Conservation (phyloP, 2,113 vertebrate genomes). For the Neotragus pygmaeus region DNA sequence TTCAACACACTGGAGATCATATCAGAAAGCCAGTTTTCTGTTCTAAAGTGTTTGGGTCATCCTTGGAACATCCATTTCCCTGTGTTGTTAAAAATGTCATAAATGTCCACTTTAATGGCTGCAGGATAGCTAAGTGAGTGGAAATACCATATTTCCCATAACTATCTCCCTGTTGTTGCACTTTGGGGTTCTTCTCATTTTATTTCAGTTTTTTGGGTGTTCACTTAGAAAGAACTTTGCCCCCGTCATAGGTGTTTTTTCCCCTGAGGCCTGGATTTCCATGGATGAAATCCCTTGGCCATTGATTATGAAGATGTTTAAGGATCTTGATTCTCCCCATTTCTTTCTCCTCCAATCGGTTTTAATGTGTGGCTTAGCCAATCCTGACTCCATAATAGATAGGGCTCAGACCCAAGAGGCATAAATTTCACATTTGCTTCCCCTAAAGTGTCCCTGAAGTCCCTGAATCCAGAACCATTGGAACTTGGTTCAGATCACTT, state of each 20-base stretch:
- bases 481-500: not conserved
- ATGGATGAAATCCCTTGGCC: not conserved
- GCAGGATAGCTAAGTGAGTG: not conserved
- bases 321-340: not conserved
- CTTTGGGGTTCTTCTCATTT: not conserved
- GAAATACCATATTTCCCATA: not conserved
- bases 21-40: not conserved
- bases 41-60: not conserved
- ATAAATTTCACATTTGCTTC: not conserved
- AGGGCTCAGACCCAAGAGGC: not conserved
- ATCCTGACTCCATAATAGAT: not conserved
- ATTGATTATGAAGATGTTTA: too few relatives aligned
- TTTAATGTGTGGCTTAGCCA: not conserved
- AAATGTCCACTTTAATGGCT: not conserved
- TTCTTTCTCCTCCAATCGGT: not conserved
- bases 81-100: not conserved
- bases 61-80: not conserved
- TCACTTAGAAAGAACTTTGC: not conserved
- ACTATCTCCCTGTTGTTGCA: fast-evolving
- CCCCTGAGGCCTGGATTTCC: not conserved
- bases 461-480: not conserved
- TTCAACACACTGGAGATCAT: not conserved
- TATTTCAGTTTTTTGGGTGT: not conserved
- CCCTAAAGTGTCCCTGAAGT: not conserved
- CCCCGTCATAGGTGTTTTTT: not conserved